phyloP scores from a whole-genome alignment of 1,140 invertebrate species.

The Lysiphlebus fabarum region DNA sequence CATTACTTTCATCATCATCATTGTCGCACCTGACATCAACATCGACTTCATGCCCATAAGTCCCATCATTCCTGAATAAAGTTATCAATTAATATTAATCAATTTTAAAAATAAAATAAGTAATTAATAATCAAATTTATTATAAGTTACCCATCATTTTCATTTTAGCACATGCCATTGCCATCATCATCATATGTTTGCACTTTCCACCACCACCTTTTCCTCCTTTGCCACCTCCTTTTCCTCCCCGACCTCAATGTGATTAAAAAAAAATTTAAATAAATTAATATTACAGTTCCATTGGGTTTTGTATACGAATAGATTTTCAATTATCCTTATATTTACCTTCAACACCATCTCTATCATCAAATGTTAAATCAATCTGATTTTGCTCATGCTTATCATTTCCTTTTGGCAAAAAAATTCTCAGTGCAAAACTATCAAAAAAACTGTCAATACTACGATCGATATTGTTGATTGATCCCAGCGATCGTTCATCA shows the following conservation, averaged over 20 bases:
- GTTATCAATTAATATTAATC: slow-evolving; percentile 14
- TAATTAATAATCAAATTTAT: not conserved
- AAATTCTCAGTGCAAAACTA: slow-evolving; percentile 54
- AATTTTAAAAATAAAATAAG: not conserved
- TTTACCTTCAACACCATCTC: slow-evolving; percentile 40
- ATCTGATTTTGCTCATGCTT: slow-evolving; percentile 43
- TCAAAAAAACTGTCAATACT: slow-evolving; percentile 59
- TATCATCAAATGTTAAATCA: slow-evolving; percentile 47
- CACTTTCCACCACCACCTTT: slow-evolving; percentile 54
- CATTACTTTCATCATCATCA: slow-evolving; percentile 61
- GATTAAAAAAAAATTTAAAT: not conserved
- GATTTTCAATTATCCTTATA: not conserved
- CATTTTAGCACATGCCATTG: slow-evolving; percentile 60
- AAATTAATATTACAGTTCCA: not conserved
- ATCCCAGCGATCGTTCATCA: slow-evolving; percentile 29
- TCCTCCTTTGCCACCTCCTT: slow-evolving; percentile 37
- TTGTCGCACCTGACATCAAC: slow-evolving; percentile 59
- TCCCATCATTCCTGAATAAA: slow-evolving; percentile 56
- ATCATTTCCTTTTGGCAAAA: slow-evolving; percentile 42
- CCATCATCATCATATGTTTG: slow-evolving; percentile 66
- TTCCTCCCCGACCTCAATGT: slow-evolving; percentile 41
- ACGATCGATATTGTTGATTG: slow-evolving; percentile 52
- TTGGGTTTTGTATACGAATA: not conserved
- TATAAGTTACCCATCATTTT: slow-evolving; percentile 57
- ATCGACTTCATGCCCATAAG: slow-evolving; percentile 61